Evolutionary conservation across 2,888 invertebrate genomes (phyloP).

Genomic region (Corbicula japonica): DNA sequence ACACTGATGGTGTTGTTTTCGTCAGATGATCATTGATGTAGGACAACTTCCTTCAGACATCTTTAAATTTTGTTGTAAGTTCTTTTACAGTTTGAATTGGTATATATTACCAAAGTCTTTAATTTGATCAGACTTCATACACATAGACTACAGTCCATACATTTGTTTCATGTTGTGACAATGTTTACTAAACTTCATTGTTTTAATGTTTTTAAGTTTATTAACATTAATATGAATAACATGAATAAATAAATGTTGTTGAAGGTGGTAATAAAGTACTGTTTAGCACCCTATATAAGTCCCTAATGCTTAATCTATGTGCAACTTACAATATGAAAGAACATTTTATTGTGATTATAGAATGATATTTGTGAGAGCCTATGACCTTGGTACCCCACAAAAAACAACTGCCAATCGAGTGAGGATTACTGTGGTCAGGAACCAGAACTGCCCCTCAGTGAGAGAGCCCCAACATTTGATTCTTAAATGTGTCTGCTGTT

Average conservation of each 20-base stretch:
- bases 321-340: no score
- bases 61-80: constrained; percentile 71
- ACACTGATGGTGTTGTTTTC: constrained; percentile 74
- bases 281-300: no score
- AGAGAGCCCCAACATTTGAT: constrained; percentile 29
- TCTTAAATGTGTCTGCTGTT: constrained; percentile 66
- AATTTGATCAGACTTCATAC: no score
- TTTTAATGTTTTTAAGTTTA: not conserved
- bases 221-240: not conserved
- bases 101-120: no score
- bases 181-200: not conserved
- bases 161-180: no score
- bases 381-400: constrained; percentile 76
- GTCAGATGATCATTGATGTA: constrained; percentile 72
- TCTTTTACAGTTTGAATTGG: not conserved
- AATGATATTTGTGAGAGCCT: constrained; percentile 69
- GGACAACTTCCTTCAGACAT: constrained; percentile 56
- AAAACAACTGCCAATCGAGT: constrained; percentile 64
- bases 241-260: no score
- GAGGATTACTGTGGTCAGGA: constrained; percentile 74
- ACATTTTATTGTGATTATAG: constrained; percentile 65
- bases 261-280: no score
- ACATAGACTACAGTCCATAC: no score
- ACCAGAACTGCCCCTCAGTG: constrained; percentile 73
- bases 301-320: no score